Conservation (phyloP, 2,113 vertebrate species). For the Camelus dromedarius region DNA sequence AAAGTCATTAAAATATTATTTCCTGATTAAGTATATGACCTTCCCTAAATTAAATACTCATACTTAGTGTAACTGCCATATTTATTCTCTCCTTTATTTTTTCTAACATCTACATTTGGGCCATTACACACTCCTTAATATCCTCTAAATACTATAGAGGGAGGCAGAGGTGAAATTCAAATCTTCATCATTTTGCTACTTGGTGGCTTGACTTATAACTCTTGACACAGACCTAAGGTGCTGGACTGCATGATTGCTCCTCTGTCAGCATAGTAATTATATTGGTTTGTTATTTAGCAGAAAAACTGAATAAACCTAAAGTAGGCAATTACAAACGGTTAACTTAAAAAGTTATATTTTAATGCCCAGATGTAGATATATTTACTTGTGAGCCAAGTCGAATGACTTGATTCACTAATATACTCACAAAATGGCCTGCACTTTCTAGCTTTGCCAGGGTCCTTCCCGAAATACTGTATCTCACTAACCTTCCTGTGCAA, state of each 20-base stretch:
- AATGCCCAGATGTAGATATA: neutral
- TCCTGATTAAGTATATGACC: neutral
- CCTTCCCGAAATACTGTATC: neutral
- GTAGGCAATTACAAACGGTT: neutral
- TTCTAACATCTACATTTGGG: neutral
- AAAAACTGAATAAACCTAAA: neutral
- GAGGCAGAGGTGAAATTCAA: neutral
- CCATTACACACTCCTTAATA: neutral
- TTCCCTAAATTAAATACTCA: neutral
- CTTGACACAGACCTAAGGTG: neutral
- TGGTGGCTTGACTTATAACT: neutral
- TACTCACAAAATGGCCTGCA: too few species aligned
- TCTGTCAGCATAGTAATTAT: neutral
- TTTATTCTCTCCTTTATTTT: neutral
- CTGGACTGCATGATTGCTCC: neutral
- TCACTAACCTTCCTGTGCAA: neutral
- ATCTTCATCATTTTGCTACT: neutral
- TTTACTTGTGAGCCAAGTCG: neutral
- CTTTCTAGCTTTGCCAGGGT: neutral
- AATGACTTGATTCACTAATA: neutral
- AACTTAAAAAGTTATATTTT: neutral
- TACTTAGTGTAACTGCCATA: neutral
- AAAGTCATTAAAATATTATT: slow-evolving; percentile 10
- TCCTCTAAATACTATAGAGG: neutral
- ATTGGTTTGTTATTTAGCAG: neutral